phyloP scores from a whole-genome alignment of 35 echinoderm and acorn worm genomes.

The Lytechinus variegatus region DNA sequence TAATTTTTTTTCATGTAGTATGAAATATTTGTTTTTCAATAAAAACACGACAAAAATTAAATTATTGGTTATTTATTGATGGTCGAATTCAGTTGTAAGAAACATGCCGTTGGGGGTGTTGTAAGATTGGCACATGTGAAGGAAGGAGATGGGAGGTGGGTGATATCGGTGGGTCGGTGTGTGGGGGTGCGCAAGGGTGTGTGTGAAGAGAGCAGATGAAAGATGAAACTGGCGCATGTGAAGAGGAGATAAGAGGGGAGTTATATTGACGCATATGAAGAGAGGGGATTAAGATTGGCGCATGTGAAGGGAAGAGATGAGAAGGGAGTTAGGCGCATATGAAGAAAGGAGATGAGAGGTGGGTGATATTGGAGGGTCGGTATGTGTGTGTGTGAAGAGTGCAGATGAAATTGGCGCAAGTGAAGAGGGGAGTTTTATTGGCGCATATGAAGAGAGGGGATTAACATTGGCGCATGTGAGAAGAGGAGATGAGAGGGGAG shows the following conservation, averaged over 20 bases:
- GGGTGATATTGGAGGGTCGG: background rate
- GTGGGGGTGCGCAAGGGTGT: too few relatives aligned
- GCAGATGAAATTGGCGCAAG: background rate
- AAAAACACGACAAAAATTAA: background rate
- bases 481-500: too few relatives aligned
- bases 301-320: background rate
- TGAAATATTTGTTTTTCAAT: background rate
- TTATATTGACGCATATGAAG: background rate
- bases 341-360: background rate
- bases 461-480: too few relatives aligned
- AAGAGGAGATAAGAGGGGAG: too few relatives aligned
- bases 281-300: background rate
- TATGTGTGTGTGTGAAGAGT: background rate
- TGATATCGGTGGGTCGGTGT: too few relatives aligned
- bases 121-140: too few relatives aligned
- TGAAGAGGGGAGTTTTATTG: background rate
- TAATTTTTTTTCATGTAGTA: background rate
- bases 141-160: too few relatives aligned
- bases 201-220: too few relatives aligned
- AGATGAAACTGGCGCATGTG: too few relatives aligned
- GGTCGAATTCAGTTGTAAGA: background rate
- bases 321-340: too few relatives aligned
- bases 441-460: background rate
- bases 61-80: background rate
- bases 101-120: too few relatives aligned